A percentile compares a stretch with the other conserved stretches of the same genome.
Evolutionary conservation across 2,888 invertebrate genomes (phyloP).

Genomic region (Parelbella ahira): DNA sequence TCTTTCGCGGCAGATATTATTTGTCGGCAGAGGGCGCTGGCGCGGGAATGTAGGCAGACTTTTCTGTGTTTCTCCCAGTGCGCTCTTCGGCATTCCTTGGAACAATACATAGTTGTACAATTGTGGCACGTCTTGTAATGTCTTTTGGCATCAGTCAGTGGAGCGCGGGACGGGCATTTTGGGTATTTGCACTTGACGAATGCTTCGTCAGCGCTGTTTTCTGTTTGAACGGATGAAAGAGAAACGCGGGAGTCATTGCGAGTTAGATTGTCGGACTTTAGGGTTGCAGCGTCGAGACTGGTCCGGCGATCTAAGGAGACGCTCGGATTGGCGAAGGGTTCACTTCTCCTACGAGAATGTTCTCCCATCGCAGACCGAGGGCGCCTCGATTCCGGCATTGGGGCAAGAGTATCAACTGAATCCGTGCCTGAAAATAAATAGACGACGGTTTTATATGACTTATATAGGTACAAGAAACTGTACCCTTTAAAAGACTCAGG

Average conservation of each 20-base stretch:
- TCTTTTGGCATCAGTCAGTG: conserved; percentile 87
- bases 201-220: conserved; percentile 73
- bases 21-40: conserved; percentile 93
- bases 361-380: conserved; percentile 66
- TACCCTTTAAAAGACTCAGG: conserved; percentile 47
- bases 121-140: conserved; percentile 96
- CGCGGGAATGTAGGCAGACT: conserved; percentile 93
- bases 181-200: conserved; percentile 89
- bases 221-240: conserved; percentile 69
- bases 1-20: conserved; percentile 90
- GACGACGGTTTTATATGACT: not conserved
- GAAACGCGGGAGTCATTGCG: conserved; percentile 68
- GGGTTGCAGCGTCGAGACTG: conserved; percentile 79
- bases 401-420: conserved; percentile 77
- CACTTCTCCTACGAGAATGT: conserved; percentile 68
- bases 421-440: conserved; percentile 65
- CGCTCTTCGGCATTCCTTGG: conserved; percentile 91
- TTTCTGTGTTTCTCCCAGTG: conserved; percentile 97
- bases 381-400: conserved; percentile 65
- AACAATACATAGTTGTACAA: conserved; percentile 96
- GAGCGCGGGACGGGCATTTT: conserved; percentile 87
- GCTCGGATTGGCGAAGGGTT: conserved; percentile 60
- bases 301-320: conserved; percentile 77
- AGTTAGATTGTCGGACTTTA: conserved; percentile 57
- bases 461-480: not conserved